Evolutionary conservation across 2,113 vertebrate genomes (phyloP).

Genomic region (Pholis gunnellus): DNA sequence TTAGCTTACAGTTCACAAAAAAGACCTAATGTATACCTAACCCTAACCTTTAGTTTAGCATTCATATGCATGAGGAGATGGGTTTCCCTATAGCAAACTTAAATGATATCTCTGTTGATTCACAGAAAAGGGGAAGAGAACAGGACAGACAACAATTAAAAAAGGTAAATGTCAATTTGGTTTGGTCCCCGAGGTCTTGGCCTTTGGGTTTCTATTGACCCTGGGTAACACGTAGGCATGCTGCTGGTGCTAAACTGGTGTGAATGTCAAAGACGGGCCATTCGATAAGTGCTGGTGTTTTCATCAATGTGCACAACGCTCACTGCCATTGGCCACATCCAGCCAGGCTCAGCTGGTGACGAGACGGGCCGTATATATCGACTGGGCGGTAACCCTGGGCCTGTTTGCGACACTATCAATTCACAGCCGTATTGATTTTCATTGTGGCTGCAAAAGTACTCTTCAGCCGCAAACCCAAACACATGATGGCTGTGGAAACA

Average conservation of each 20-base stretch:
- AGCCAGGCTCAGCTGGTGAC: constrained; percentile 54
- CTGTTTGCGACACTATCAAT: constrained; percentile 66
- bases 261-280: constrained; percentile 9
- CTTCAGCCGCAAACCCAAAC: constrained; percentile 35
- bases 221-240: background rate
- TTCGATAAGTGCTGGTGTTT: constrained; percentile 39
- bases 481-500: constrained; percentile 24
- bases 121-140: background rate
- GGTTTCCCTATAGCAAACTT: background rate
- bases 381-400: constrained; percentile 62
- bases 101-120: background rate
- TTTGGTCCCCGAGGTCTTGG: background rate
- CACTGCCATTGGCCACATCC: constrained; percentile 25
- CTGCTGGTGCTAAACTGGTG: constrained; percentile 39
- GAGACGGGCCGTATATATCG: constrained; percentile 40
- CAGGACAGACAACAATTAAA: constrained; percentile 22
- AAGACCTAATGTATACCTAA: too few species aligned
- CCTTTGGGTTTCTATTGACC: constrained; percentile 40
- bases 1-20: too few species aligned
- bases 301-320: constrained; percentile 39
- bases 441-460: constrained; percentile 50
- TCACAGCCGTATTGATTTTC: constrained; percentile 64
- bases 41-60: background rate
- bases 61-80: background rate
- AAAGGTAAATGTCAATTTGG: constrained; percentile 28